A percentile compares a stretch with the other conserved stretches of the same genome.
These are phyloP conservation scores for Echinarachnius parma DNA, from an alignment of 53 echinoderm and acorn worm species.

Conservation along the genomic window DNA sequence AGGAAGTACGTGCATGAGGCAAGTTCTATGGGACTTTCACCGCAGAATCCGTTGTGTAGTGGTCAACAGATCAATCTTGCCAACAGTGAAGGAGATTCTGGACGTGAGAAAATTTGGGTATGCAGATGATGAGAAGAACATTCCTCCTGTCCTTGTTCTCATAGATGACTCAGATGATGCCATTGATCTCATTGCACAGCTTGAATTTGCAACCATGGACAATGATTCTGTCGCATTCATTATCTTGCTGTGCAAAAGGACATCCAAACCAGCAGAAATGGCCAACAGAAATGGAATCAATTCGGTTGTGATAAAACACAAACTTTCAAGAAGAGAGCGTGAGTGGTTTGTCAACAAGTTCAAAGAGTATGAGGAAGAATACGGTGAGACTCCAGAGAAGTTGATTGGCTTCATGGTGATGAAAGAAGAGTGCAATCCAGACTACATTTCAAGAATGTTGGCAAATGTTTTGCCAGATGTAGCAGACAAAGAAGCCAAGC, in stretches of 20 bases:
- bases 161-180: neutral
- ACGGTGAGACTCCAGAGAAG: slow-evolving; percentile 15
- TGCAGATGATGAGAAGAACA: neutral
- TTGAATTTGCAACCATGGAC: neutral
- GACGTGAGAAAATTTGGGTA: neutral
- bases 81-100: slow-evolving; percentile 6
- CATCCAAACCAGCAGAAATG: neutral
- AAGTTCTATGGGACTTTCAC: slow-evolving; percentile 6
- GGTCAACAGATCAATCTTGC: neutral
- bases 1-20: neutral
- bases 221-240: neutral
- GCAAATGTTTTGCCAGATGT: neutral
- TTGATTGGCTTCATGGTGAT: slow-evolving; percentile 48
- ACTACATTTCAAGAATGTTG: slow-evolving; percentile 18
- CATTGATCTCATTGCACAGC: neutral
- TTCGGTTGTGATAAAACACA: neutral
- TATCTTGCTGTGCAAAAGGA: neutral
- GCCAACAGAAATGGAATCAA: neutral
- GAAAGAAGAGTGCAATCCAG: slow-evolving; percentile 42
- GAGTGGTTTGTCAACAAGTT: slow-evolving; percentile 4
- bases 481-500: slow-evolving; percentile 26
- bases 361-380: neutral
- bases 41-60: neutral
- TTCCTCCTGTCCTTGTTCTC: slow-evolving; percentile 1
- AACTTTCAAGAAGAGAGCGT: neutral